Evolutionary conservation across 2,888 invertebrate species (phyloP).

Genomic region (Drosophila multiciliata): DNA sequence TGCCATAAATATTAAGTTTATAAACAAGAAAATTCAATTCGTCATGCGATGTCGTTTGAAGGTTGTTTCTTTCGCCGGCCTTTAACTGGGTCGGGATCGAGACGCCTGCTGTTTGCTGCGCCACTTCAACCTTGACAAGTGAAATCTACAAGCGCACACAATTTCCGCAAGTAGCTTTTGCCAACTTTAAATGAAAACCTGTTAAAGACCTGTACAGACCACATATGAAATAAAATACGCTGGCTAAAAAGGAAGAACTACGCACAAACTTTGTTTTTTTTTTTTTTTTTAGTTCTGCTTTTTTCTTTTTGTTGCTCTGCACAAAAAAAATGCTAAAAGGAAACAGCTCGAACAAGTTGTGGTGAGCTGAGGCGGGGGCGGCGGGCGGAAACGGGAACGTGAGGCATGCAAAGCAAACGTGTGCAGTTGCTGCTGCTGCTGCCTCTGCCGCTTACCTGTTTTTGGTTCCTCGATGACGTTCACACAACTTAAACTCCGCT

Average conservation of each 20-base stretch:
- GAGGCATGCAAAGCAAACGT: slow-evolving; percentile 28
- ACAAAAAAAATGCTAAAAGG: slow-evolving; percentile 56
- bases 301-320: slow-evolving; percentile 18
- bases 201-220: slow-evolving; percentile 55
- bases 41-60: slow-evolving; percentile 43
- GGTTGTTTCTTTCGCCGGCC: slow-evolving; percentile 25
- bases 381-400: neutral
- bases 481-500: slow-evolving; percentile 9
- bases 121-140: slow-evolving; percentile 73
- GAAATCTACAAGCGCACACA: slow-evolving; percentile 75
- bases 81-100: slow-evolving; percentile 50
- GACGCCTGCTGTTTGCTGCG: slow-evolving; percentile 22
- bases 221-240: slow-evolving; percentile 16
- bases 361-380: neutral
- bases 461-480: slow-evolving; percentile 23
- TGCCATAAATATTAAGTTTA: slow-evolving; percentile 24
- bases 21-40: slow-evolving; percentile 37
- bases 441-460: slow-evolving; percentile 38
- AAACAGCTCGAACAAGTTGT: slow-evolving; percentile 41
- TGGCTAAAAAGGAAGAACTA: slow-evolving; percentile 56
- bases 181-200: slow-evolving; percentile 78
- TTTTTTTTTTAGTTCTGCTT: slow-evolving; percentile 8
- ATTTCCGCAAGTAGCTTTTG: slow-evolving; percentile 79
- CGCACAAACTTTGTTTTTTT: slow-evolving; percentile 63
- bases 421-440: slow-evolving; percentile 28